Percentiles rank a stretch among this genome's conserved stretches.
phyloP scores from a whole-genome alignment of 2,888 invertebrate genomes.

The Lysandra bellargus region DNA sequence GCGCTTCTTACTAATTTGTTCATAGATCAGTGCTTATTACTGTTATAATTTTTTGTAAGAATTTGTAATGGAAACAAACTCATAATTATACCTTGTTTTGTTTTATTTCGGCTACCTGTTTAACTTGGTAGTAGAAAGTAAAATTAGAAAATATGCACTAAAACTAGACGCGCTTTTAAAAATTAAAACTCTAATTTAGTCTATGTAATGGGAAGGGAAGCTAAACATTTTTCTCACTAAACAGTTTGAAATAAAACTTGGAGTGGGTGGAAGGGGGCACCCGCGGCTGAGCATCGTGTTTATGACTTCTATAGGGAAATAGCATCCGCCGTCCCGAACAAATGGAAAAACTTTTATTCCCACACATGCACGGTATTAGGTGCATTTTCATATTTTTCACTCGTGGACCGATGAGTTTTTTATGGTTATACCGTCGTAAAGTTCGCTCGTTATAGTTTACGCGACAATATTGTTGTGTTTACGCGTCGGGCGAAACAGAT shows the following conservation, averaged over 20 bases:
- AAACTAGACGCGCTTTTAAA: conserved; percentile 50
- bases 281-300: conserved; percentile 63
- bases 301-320: conserved; percentile 80
- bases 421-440: conserved; percentile 76
- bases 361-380: conserved; percentile 67
- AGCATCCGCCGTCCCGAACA: conserved; percentile 58
- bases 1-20: conserved; percentile 5
- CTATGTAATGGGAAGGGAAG: conserved; percentile 61
- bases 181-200: conserved; percentile 63
- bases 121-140: neutral
- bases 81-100: too few relatives aligned
- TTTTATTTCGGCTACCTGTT: neutral
- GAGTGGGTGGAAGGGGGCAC: conserved; percentile 37
- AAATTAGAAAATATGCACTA: neutral
- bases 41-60: neutral
- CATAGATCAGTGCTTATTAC: neutral
- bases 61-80: neutral
- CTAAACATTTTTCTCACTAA: conserved; percentile 57
- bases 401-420: conserved; percentile 69
- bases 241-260: conserved; percentile 57
- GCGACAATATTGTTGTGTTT: conserved; percentile 70
- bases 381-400: conserved; percentile 72
- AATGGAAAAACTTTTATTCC: conserved; percentile 76
- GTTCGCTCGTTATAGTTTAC: conserved; percentile 64
- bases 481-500: conserved; percentile 50